Base-by-base conservation (phyloP, 2,888 invertebrate species). In the Hanleya hanleyi region DNA sequence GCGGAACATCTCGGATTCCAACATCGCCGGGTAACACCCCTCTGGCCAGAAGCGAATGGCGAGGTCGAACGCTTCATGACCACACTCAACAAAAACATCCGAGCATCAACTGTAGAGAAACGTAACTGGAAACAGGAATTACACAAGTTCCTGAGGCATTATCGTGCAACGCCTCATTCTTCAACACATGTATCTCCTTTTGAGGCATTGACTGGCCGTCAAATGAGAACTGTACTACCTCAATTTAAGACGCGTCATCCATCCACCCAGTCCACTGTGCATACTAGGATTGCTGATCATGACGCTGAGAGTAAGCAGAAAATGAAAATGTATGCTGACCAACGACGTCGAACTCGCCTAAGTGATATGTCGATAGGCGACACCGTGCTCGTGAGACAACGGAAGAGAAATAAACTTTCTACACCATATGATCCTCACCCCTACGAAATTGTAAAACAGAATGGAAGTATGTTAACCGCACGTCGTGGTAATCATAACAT, bases 121-220 rank as follows among this genome's bases (percentile, higher is more conserved):
- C n/a, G 57, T 35, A 73, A 72, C 49, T 75, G 73, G 70, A 73
- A 74, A 57, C 71, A 73, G 38, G 71, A 67, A 12, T 41, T 72
- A 15, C 65, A 57, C 37, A 61, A 69, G 18, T 76, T 74, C 65
- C 47, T 71, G 12, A 32, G 67, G 0, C 36, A 70, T 18, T 77
- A 76, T 62, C 9, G 74, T 35, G 66, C 71, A n/a, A 76, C 74
- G 6, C 65, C 71, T 1, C 75, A 77, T 32, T 41, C 67, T 15
- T 32, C 67, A 68, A 73, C 68, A 33, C 41, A 37, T 7, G 18
- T 50, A 15, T 26, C 70, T 33, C 65, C 65, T 22, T 41, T 67
- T 4, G 67, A 67, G 47, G 5, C 47, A 12, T 3, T 67, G 5
- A 47, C 41, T 29, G 67, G 41, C 15, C 22, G 67, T 22, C 38